phyloP scores from a whole-genome alignment of 2,113 vertebrate species.

The Cebidichthys violaceus region DNA sequence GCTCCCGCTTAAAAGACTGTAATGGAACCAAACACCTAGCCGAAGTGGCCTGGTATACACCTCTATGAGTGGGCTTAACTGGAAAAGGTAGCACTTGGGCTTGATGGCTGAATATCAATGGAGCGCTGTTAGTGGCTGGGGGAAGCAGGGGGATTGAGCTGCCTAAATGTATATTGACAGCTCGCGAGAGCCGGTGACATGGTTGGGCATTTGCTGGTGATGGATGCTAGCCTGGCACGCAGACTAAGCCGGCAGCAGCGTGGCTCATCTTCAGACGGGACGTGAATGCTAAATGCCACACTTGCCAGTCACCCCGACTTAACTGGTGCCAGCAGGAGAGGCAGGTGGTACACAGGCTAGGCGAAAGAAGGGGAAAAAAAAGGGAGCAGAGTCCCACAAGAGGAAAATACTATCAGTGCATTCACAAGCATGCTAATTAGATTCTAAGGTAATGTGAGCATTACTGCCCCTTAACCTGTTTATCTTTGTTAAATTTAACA shows the following conservation, averaged over 20 bases:
- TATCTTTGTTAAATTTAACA: slow-evolving; percentile 30
- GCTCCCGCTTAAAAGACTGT: slow-evolving; percentile 59
- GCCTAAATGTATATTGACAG: slow-evolving; percentile 68
- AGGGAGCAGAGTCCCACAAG: slow-evolving; percentile 23
- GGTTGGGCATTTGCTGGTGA: slow-evolving; percentile 58
- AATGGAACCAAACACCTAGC: slow-evolving; percentile 69
- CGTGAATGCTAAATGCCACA: slow-evolving; percentile 65
- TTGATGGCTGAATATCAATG: slow-evolving; percentile 66
- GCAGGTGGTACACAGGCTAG: slow-evolving; percentile 66
- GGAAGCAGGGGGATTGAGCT: slow-evolving; percentile 7
- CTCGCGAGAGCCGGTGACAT: slow-evolving; percentile 48
- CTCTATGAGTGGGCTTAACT: slow-evolving; percentile 47
- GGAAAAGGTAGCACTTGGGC: slow-evolving; percentile 40
- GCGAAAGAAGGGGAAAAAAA: no score
- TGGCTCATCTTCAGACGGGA: slow-evolving; percentile 63
- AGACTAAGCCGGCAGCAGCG: slow-evolving; percentile 56
- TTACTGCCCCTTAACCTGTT: slow-evolving; percentile 2
- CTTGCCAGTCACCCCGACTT: slow-evolving; percentile 57
- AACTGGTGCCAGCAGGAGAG: slow-evolving; percentile 63
- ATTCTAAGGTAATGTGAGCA: slow-evolving; percentile 20
- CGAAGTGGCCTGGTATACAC: slow-evolving; percentile 32
- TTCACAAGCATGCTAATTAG: slow-evolving; percentile 39
- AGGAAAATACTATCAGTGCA: slow-evolving; percentile 26
- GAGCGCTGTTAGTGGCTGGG: neutral
- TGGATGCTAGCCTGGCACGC: slow-evolving; percentile 61